phyloP scores from a whole-genome alignment of 1,140 invertebrate genomes.

The Hermetia illucens region DNA sequence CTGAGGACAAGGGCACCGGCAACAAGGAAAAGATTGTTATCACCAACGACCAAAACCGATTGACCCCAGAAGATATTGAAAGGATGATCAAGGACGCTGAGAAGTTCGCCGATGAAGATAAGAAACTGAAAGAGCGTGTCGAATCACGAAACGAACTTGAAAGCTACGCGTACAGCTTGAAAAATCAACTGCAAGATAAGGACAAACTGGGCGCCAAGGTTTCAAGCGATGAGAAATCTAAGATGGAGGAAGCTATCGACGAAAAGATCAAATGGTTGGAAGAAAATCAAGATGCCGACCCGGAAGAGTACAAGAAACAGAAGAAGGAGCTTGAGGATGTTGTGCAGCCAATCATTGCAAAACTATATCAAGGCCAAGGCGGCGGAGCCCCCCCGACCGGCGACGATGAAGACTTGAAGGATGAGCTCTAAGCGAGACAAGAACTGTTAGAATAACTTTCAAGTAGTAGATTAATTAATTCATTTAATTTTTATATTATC shows the following conservation, averaged over 20 bases:
- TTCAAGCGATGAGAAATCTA: slow-evolving; percentile 82
- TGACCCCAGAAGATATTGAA: slow-evolving; percentile 96
- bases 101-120: slow-evolving; percentile 97
- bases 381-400: slow-evolving; percentile 54
- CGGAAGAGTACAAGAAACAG: slow-evolving; percentile 89
- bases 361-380: slow-evolving; percentile 81
- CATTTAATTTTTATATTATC: too few relatives aligned
- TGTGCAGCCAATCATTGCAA: slow-evolving; percentile 94
- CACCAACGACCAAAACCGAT: slow-evolving; percentile 93
- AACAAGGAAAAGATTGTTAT: slow-evolving; percentile 98
- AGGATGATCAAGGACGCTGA: slow-evolving; percentile 98
- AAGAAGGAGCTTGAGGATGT: slow-evolving; percentile 95
- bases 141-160: slow-evolving; percentile 93
- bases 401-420: slow-evolving; percentile 69
- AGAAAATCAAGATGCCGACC: slow-evolving; percentile 85
- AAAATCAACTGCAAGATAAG: slow-evolving; percentile 95
- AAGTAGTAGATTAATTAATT: too few relatives aligned
- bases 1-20: slow-evolving; percentile 97
- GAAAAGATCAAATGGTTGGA: slow-evolving; percentile 98
- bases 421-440: slow-evolving; percentile 59
- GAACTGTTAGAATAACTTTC: too few relatives aligned
- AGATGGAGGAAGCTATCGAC: slow-evolving; percentile 91
- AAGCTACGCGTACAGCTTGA: slow-evolving; percentile 94
- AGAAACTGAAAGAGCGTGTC: slow-evolving; percentile 92
- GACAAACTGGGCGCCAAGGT: slow-evolving; percentile 93